Evolutionary conservation across 2,797 vertebrate species (phyloP).

Genomic region (Pseudomugil gertrudae): DNA sequence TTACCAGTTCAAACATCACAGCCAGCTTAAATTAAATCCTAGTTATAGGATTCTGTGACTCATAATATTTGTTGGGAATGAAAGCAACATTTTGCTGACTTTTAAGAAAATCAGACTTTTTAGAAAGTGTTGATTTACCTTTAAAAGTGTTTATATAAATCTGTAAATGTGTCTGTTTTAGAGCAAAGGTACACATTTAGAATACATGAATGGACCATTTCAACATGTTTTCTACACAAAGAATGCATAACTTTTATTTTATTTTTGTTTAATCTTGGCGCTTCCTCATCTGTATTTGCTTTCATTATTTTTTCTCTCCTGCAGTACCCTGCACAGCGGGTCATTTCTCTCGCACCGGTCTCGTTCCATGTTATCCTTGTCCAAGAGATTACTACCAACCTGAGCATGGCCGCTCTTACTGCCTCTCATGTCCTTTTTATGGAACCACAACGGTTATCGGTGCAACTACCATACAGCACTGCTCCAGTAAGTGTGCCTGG

Average conservation of each 20-base stretch:
- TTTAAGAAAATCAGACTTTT: slow-evolving; percentile 7
- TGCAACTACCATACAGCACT: slow-evolving; percentile 91
- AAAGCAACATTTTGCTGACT: slow-evolving; percentile 13
- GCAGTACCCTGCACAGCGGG: slow-evolving; percentile 92
- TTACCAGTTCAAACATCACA: slow-evolving; percentile 18
- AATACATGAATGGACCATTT: slow-evolving; percentile 23
- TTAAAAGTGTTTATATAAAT: slow-evolving; percentile 31
- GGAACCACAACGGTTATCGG: slow-evolving; percentile 91
- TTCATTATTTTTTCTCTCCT: neutral
- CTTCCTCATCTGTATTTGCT: neutral
- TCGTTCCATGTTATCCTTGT: slow-evolving; percentile 93
- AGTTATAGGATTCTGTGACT: neutral
- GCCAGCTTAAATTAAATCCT: too few relatives aligned
- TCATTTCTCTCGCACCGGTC: slow-evolving; percentile 94
- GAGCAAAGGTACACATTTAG: slow-evolving; percentile 21
- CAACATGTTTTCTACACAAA: slow-evolving; percentile 4
- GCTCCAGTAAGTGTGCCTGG: slow-evolving; percentile 88
- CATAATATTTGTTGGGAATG: neutral
- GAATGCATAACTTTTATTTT: neutral
- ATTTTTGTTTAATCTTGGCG: slow-evolving; percentile 8
- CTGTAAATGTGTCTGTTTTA: slow-evolving; percentile 28
- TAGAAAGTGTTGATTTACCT: slow-evolving; percentile 25
- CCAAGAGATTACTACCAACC: slow-evolving; percentile 97
- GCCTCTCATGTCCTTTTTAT: slow-evolving; percentile 95
- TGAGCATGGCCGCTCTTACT: slow-evolving; percentile 92